A percentile compares a stretch with the other conserved stretches of the same genome.
These are phyloP conservation scores for Xestia xanthographa DNA, from an alignment of 2,888 invertebrate species.

Conservation along the genomic window DNA sequence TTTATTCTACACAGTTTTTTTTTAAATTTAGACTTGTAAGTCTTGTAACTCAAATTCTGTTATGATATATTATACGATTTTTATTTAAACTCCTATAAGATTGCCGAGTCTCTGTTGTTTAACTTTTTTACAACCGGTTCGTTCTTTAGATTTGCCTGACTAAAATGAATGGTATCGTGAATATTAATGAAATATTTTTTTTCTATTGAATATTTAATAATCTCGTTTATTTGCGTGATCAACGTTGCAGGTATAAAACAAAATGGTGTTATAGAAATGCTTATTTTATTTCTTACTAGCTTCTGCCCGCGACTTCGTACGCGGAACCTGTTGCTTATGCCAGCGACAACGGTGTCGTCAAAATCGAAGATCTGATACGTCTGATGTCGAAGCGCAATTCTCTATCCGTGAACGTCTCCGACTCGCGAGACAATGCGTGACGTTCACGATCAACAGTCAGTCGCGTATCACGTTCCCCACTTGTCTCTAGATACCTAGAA, in stretches of 20 bases:
- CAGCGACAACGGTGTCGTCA: too few relatives aligned
- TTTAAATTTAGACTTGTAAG: not conserved
- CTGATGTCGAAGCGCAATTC: too few relatives aligned
- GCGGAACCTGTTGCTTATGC: too few relatives aligned
- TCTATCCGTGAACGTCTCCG: too few relatives aligned
- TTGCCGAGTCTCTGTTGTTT: not conserved
- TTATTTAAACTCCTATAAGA: not conserved
- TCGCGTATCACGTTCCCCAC: too few relatives aligned
- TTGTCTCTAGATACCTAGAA: too few relatives aligned
- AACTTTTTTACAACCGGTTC: constrained; percentile 1
- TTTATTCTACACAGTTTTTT: not conserved
- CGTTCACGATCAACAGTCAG: too few relatives aligned
- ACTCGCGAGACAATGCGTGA: too few relatives aligned
- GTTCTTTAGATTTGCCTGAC: not conserved
- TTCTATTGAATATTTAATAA: not conserved
- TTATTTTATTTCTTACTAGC: not conserved
- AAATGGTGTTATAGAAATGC: not conserved
- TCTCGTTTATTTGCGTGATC: constrained; percentile 5
- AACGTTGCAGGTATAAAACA: not conserved
- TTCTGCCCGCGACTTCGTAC: too few relatives aligned
- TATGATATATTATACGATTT: not conserved
- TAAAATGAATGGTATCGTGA: constrained; percentile 19
- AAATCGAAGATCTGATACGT: too few relatives aligned
- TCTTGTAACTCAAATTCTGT: not conserved
- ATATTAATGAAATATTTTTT: constrained; percentile 39